Conservation (phyloP, 2,113 vertebrate species). For the Anas platyrhynchos region DNA sequence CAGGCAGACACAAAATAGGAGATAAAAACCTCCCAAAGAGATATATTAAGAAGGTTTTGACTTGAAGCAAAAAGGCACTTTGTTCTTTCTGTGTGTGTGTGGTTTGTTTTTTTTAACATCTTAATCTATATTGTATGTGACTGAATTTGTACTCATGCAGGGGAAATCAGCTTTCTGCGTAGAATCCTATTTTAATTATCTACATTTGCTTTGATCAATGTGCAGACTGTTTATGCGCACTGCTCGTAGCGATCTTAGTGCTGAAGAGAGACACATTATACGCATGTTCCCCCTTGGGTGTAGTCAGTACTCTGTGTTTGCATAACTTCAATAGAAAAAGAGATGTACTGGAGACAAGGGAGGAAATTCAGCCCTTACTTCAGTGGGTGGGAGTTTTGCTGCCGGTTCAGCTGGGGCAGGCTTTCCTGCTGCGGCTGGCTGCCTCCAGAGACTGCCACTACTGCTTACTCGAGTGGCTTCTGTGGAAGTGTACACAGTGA, state of each 20-base stretch:
- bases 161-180: background rate
- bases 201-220: constrained; percentile 50
- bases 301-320: background rate
- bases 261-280: background rate
- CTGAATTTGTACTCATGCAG: background rate
- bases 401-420: background rate
- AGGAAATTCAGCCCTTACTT: background rate
- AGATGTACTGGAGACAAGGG: background rate
- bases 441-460: fast-evolving
- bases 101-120: too few relatives aligned
- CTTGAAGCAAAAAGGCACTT: constrained; percentile 42
- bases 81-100: background rate
- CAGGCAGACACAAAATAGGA: background rate
- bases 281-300: background rate
- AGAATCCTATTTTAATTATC: constrained; percentile 17
- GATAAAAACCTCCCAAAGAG: background rate
- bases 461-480: background rate
- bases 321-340: background rate
- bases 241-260: background rate
- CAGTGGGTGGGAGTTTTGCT: background rate
- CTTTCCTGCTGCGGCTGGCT: background rate
- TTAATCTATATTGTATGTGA: background rate
- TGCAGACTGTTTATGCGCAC: background rate
- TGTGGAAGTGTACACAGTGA: background rate
- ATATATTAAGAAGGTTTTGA: constrained; percentile 15